Percentiles rank a stretch among this genome's conserved stretches.
phyloP scores from a whole-genome alignment of 2,113 vertebrate genomes.

The Argyrosomus japonicus region DNA sequence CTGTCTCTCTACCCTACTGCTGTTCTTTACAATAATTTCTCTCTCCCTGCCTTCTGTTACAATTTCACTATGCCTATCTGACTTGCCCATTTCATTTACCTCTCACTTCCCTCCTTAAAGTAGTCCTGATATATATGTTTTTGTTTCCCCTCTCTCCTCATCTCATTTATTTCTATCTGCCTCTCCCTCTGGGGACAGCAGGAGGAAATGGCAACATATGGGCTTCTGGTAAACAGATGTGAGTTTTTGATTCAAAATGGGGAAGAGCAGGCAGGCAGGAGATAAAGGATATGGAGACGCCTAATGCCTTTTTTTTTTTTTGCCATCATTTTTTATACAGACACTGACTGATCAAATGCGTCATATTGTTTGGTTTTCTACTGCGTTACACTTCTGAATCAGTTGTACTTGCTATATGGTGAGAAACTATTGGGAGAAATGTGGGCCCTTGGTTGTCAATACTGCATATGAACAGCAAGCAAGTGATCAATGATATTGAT shows the following conservation, averaged over 20 bases:
- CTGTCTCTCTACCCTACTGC: neutral
- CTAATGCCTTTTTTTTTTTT: neutral
- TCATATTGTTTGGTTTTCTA: slow-evolving; percentile 10
- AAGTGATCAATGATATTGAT: neutral
- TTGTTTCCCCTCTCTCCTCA: neutral
- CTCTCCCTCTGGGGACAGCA: slow-evolving; percentile 21
- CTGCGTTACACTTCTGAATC: neutral
- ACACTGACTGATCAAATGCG: slow-evolving; percentile 6
- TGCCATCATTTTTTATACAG: neutral
- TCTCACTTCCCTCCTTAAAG: neutral
- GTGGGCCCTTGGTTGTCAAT: neutral
- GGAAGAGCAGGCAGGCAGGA: neutral
- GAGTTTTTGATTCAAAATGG: slow-evolving; percentile 14
- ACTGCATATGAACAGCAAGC: neutral
- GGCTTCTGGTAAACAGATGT: slow-evolving; percentile 42
- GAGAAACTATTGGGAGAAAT: neutral
- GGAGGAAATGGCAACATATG: slow-evolving; percentile 29
- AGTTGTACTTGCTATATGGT: slow-evolving; percentile 21
- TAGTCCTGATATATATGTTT: neutral
- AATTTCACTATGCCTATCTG: neutral
- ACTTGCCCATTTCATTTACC: neutral
- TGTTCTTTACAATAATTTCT: neutral
- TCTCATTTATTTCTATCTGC: slow-evolving; percentile 19
- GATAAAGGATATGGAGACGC: slow-evolving; percentile 1
- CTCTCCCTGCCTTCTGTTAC: neutral